A percentile compares a stretch with the other conserved stretches of the same genome.
phyloP scores from a whole-genome alignment of 2,113 vertebrate species.

The Pipa parva region DNA sequence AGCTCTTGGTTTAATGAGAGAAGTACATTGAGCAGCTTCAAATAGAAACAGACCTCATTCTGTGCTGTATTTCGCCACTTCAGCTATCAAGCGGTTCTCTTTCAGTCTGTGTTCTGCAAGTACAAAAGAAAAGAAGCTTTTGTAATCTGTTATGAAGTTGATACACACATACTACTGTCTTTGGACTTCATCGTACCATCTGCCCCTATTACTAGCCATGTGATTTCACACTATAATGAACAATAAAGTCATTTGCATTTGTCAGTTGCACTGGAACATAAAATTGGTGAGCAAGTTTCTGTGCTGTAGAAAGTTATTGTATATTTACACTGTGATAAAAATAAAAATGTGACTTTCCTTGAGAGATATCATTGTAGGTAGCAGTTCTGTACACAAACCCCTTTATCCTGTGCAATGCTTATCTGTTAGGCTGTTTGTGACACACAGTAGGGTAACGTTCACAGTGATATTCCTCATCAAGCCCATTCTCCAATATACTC shows the following conservation, averaged over 20 bases:
- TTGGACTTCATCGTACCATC: slow-evolving; percentile 33
- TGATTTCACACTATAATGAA: not conserved
- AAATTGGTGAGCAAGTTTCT: too few species aligned
- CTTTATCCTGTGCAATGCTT: too few species aligned
- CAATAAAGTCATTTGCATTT: slow-evolving; percentile 24
- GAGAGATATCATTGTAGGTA: too few species aligned
- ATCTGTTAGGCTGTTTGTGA: too few species aligned
- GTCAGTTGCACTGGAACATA: too few species aligned
- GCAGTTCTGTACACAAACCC: too few species aligned
- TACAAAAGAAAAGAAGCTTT: slow-evolving; percentile 13
- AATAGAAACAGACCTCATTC: slow-evolving; percentile 23
- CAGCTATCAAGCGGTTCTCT: slow-evolving; percentile 18
- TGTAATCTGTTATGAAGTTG: slow-evolving; percentile 10
- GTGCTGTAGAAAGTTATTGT: too few species aligned
- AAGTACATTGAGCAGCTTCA: not conserved
- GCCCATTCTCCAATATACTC: too few species aligned
- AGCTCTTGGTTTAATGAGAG: slow-evolving; percentile 30
- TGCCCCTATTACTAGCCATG: slow-evolving; percentile 18
- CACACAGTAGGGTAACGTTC: too few species aligned
- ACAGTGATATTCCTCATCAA: too few species aligned
- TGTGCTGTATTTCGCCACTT: slow-evolving; percentile 23
- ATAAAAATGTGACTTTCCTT: too few species aligned
- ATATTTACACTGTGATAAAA: too few species aligned
- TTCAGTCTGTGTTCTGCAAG: slow-evolving; percentile 11
- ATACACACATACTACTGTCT: not conserved